Evolutionary conservation across 2,888 invertebrate species (phyloP), one percentile per base, ranked within the genome.

Genomic region (Yponomeuta plumbellus): DNA sequence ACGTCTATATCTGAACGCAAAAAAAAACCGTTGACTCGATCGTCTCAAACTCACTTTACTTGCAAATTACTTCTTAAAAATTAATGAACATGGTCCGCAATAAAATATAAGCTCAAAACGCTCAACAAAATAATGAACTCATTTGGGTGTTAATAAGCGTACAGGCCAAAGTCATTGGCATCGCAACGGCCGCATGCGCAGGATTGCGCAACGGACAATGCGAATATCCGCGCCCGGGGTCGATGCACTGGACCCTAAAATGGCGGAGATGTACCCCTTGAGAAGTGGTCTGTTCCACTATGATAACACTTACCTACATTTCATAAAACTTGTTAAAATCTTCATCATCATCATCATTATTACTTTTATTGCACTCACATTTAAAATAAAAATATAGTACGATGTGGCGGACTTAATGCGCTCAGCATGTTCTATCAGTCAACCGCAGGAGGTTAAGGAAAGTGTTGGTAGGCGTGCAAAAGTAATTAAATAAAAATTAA

Each of bases 171-270:
- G 65, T 65, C 65, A 56, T 65, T 65, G 65, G 65, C 65, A 65
- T 56, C 65, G 63, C 20, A 44, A 63, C 22, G 44, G 21, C 44
- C 40, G 63, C 57, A 77, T 76, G 79, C 80, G 80, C 80, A 76
- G 71, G 77, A 77, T 84, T 80, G 79, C 78, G 79, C 77, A 84
- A 81, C 44, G 44, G 44, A 52, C 74, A 79, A 71, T 78, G 79
- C 80, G 76, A 82, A 83, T 76, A 77, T 79, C 75, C 76, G 72
- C 71, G 21, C 69, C 66, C 61, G 72, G 75, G 87, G 80, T 86
- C 85, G 84, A 79, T 75, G 84, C 72, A 74, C 83, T 75, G 74
- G 75, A 71, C 73, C 70, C 69, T 81, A 82, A 84, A 82, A 81
- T 79, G 80, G 74, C 77, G 79, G 58, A 59, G 59, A 59, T 23